These are phyloP conservation scores for Orius insidiosus DNA, from an alignment of 1,140 invertebrate species.

Conservation along the genomic window DNA sequence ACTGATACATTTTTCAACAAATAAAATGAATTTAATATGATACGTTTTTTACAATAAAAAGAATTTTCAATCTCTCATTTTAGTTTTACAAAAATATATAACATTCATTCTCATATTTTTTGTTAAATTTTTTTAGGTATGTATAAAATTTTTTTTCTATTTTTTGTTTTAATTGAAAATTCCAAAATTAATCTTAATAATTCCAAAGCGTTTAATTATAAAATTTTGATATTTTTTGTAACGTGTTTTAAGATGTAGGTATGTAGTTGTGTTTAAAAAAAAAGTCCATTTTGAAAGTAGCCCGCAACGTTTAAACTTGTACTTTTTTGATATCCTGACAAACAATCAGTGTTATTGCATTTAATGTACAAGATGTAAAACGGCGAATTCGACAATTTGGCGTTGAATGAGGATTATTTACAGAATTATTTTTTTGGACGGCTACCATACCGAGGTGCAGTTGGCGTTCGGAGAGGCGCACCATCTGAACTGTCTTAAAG, in stretches of 20 bases:
- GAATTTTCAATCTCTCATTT: neutral
- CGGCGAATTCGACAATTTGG: neutral
- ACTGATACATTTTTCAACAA: neutral
- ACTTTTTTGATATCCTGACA: too few relatives aligned
- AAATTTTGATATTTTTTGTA: neutral
- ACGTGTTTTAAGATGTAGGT: too few relatives aligned
- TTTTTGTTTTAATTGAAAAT: neutral
- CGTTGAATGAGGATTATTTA: slow-evolving; percentile 7
- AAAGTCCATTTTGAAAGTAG: too few relatives aligned
- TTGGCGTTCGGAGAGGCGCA: slow-evolving; percentile 49
- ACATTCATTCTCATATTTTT: slow-evolving; percentile 4
- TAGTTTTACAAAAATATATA: slow-evolving; percentile 9
- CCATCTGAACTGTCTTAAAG: slow-evolving; percentile 67
- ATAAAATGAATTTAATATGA: neutral
- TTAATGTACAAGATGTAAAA: too few relatives aligned
- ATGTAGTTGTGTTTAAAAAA: too few relatives aligned
- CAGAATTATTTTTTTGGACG: slow-evolving; percentile 1
- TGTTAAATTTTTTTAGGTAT: slow-evolving; percentile 6
- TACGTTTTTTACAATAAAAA: neutral
- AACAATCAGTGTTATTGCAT: neutral
- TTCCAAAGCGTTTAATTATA: too few relatives aligned
- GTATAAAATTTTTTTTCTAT: neutral
- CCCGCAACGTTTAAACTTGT: too few relatives aligned
- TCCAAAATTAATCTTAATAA: neutral
- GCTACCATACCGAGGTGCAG: slow-evolving; percentile 27